Evolutionary conservation across 2,797 vertebrate species (phyloP).

Genomic region (Luscinia megarhynchos): DNA sequence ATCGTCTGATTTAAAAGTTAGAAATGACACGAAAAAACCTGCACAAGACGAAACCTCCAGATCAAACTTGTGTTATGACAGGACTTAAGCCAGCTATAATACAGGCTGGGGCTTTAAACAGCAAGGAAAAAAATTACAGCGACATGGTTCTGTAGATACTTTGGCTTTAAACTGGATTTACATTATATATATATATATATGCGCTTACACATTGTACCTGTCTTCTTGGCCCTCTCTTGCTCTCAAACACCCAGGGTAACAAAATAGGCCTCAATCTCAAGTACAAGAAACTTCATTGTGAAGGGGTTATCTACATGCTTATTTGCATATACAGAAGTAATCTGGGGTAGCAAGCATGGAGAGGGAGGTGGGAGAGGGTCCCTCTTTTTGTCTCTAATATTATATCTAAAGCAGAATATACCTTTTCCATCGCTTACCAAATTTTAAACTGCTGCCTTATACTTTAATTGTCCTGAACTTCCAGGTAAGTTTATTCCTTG

Average conservation of each 20-base stretch:
- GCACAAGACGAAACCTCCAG: constrained; percentile 51
- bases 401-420: not conserved
- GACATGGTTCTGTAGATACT: not conserved
- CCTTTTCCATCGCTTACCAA: not conserved
- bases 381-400: not conserved
- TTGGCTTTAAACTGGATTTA: not conserved
- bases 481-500: constrained; percentile 54
- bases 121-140: constrained; percentile 10
- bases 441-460: constrained; percentile 23
- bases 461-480: constrained; percentile 53
- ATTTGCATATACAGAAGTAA: not conserved
- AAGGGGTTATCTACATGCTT: not conserved
- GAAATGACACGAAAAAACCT: constrained; percentile 32
- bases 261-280: not conserved
- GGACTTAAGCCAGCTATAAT: constrained; percentile 60
- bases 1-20: constrained; percentile 61
- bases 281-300: not conserved
- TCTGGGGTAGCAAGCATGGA: not conserved
- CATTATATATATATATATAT: fast-evolving
- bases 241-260: not conserved
- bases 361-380: not conserved
- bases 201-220: not conserved
- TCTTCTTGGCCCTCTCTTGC: not conserved
- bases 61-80: constrained; percentile 60
- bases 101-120: constrained; percentile 51